phyloP scores from a whole-genome alignment of 2,888 invertebrate species.

The Cosmia pyralina region DNA sequence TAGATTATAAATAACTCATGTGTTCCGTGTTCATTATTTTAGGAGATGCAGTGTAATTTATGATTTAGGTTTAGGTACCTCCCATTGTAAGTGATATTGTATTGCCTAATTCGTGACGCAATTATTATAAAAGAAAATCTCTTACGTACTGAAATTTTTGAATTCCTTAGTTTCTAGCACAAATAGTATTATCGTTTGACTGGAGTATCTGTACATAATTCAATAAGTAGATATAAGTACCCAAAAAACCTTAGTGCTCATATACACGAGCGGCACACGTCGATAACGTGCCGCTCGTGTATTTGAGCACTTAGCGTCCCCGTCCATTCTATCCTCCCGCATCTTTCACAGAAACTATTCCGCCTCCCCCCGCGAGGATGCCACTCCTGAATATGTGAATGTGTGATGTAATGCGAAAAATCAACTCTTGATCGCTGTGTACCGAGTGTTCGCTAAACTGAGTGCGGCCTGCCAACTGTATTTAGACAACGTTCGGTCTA shows the following conservation, averaged over 20 bases:
- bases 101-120: too few relatives aligned
- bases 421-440: conserved; percentile 84
- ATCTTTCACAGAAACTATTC: conserved; percentile 64
- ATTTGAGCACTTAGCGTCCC: neutral
- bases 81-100: too few relatives aligned
- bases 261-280: too few relatives aligned
- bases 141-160: too few relatives aligned
- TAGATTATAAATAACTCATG: neutral
- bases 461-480: conserved; percentile 66
- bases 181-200: neutral
- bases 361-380: conserved; percentile 61
- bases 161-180: too few relatives aligned
- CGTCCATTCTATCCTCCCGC: conserved; percentile 46
- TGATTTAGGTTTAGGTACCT: neutral
- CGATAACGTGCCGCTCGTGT: too few relatives aligned
- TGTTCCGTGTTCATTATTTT: neutral
- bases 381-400: conserved; percentile 80
- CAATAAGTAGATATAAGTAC: neutral
- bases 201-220: neutral
- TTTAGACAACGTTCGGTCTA: conserved; percentile 52
- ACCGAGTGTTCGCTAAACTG: conserved; percentile 69
- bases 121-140: too few relatives aligned
- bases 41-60: neutral
- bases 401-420: conserved; percentile 85
- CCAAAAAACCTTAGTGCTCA: neutral